A percentile compares a stretch with the other conserved stretches of the same genome.
Conservation (phyloP, 2,113 vertebrate genomes). For the Phalacrocorax pelagicus region DNA sequence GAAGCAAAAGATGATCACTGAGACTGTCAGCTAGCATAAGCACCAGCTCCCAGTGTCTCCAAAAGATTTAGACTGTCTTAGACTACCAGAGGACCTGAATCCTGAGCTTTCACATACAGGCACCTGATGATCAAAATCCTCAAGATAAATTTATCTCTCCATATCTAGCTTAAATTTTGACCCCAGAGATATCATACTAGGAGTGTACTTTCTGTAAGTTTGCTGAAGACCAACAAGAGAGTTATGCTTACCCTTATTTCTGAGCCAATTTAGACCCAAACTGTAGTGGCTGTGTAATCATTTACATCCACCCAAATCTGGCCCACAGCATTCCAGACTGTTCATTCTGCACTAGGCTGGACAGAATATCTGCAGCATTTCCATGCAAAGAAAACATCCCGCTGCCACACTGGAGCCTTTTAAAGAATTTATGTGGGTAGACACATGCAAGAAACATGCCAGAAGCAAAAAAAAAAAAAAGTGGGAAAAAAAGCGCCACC, state of each 20-base stretch:
- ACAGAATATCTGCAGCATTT: not conserved
- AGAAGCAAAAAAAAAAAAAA: not conserved
- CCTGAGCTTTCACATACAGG: not conserved
- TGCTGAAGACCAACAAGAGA: not conserved
- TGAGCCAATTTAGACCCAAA: not conserved
- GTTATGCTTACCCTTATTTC: not conserved
- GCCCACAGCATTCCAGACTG: not conserved
- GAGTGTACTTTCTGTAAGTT: not conserved
- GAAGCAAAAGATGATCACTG: not conserved
- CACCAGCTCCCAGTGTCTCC: not conserved
- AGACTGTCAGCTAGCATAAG: not conserved
- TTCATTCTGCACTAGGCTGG: not conserved
- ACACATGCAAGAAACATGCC: not conserved
- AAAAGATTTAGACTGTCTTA: not conserved
- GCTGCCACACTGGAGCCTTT: not conserved
- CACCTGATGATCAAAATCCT: not conserved
- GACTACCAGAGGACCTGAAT: not conserved
- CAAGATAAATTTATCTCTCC: not conserved
- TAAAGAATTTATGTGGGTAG: slow-evolving; percentile 1
- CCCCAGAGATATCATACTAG: not conserved
- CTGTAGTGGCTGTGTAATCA: not conserved
- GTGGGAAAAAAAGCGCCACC: not conserved
- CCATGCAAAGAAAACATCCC: not conserved
- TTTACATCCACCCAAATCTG: not conserved
- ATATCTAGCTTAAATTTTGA: not conserved